A percentile compares a stretch with the other conserved stretches of the same genome.
Conservation (phyloP, 2,888 invertebrate genomes). For the Pecten maximus region DNA sequence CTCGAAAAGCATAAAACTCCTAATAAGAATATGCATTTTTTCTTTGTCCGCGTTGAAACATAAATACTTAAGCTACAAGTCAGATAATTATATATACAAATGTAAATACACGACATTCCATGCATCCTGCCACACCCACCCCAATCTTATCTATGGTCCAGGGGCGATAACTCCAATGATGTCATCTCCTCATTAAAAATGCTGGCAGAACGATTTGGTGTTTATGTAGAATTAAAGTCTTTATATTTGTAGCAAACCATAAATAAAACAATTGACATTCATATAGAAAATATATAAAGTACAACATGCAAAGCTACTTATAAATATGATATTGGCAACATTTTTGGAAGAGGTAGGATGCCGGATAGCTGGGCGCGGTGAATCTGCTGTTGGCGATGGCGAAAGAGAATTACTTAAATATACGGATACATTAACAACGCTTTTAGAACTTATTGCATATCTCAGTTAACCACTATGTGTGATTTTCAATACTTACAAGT, state of each 20-base stretch:
- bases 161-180: neutral
- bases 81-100: too few relatives aligned
- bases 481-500: neutral
- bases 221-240: neutral
- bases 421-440: neutral
- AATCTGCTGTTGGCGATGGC: neutral
- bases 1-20: too few relatives aligned
- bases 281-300: neutral
- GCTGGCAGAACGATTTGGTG: neutral
- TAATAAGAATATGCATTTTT: too few relatives aligned
- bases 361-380: slow-evolving; percentile 18
- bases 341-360: neutral
- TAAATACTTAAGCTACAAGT: too few relatives aligned
- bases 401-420: neutral
- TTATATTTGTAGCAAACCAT: neutral
- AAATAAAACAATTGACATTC: neutral
- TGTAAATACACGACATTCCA: neutral
- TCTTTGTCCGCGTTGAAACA: too few relatives aligned
- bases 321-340: neutral
- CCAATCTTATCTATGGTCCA: neutral
- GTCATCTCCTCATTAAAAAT: slow-evolving; percentile 33
- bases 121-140: slow-evolving; percentile 15
- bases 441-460: neutral
- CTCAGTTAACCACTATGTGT: neutral
- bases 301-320: neutral